Evolutionary conservation across 1,140 invertebrate species (phyloP).

Genomic region (Amyelois transitella): DNA sequence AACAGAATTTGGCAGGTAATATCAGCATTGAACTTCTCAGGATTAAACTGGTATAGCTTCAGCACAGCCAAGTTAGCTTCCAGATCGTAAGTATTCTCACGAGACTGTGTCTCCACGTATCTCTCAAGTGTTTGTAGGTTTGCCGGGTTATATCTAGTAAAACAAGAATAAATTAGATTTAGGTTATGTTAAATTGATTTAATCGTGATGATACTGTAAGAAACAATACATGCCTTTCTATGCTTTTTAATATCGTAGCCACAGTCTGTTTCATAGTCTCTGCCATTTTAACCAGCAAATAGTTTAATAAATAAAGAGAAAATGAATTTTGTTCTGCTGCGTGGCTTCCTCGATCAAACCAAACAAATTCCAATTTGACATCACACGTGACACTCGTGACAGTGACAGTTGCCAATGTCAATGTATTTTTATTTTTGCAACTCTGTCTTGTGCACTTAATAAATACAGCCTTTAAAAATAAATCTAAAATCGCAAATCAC

Average conservation of each 20-base stretch:
- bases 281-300: conserved; percentile 70
- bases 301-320: no score
- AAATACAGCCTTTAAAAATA: no score
- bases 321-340: no score
- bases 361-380: no score
- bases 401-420: no score
- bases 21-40: conserved; percentile 88
- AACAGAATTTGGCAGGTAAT: conserved; percentile 90
- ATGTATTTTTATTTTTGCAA: no score
- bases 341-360: no score
- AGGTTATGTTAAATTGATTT: conserved; percentile 7
- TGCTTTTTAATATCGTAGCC: conserved; percentile 83
- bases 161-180: conserved; percentile 4
- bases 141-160: conserved; percentile 93
- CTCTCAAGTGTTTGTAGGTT: conserved; percentile 91
- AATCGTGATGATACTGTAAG: background rate
- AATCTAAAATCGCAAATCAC: no score
- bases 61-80: conserved; percentile 96
- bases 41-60: conserved; percentile 95
- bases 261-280: conserved; percentile 86
- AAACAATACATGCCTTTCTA: conserved; percentile 79
- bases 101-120: conserved; percentile 94
- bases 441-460: no score
- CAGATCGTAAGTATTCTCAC: conserved; percentile 95
- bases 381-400: no score